A percentile compares a stretch with the other conserved stretches of the same genome.
phyloP scores from a whole-genome alignment of 2,888 invertebrate genomes.

The Pseudococcus viburni region DNA sequence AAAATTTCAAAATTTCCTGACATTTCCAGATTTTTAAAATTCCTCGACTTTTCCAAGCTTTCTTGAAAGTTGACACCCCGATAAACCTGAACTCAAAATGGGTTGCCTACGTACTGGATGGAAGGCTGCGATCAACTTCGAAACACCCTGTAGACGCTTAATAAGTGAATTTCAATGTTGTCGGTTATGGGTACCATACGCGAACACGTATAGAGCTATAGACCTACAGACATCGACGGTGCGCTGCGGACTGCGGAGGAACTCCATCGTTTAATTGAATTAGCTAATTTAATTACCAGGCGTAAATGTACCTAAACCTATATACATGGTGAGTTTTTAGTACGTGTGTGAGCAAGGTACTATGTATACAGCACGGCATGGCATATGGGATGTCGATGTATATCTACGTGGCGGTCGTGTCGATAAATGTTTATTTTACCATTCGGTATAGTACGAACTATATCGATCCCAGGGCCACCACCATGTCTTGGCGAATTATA shows the following conservation, averaged over 20 bases:
- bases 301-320: slow-evolving; percentile 1
- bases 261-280: slow-evolving; percentile 52
- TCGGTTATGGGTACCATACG: neutral
- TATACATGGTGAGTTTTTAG: neutral
- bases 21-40: no score
- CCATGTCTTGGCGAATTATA: neutral
- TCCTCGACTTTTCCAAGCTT: no score
- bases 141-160: neutral
- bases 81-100: no score
- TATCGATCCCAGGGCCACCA: slow-evolving; percentile 3
- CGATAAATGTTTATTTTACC: slow-evolving; percentile 56
- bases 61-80: no score
- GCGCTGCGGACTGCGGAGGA: neutral
- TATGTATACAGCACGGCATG: neutral
- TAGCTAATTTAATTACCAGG: slow-evolving; percentile 47
- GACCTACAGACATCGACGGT: neutral
- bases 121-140: no score
- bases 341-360: neutral
- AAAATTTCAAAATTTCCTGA: no score
- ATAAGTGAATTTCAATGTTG: slow-evolving; percentile 34
- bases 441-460: neutral
- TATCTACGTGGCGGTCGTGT: slow-evolving; percentile 16
- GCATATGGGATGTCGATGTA: neutral
- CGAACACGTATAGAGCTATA: neutral
- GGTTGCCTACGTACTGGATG: no score